A percentile compares a stretch with the other conserved stretches of the same genome.
Conservation (phyloP, 37 sponge, comb jelly and placozoan genomes). For the Axinella damicornis region DNA sequence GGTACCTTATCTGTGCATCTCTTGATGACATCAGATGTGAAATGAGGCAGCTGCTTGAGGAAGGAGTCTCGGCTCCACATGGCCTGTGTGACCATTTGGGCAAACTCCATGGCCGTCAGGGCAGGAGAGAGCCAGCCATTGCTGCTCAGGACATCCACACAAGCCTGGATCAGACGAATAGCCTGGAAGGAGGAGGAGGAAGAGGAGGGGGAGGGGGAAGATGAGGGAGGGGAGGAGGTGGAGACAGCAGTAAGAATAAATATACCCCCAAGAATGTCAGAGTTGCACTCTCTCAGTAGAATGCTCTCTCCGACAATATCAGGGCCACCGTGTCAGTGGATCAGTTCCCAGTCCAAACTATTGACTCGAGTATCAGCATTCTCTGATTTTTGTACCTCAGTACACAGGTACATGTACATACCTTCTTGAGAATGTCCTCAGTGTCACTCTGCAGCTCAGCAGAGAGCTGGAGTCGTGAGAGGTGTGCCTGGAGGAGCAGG, state of each 20-base stretch:
- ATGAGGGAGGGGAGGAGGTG: too few species aligned
- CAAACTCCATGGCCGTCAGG: slow-evolving; percentile 96
- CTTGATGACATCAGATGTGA: slow-evolving; percentile 92
- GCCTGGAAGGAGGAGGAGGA: slow-evolving; percentile 52
- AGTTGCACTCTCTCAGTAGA: too few species aligned
- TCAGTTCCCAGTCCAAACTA: too few species aligned
- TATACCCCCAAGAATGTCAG: too few species aligned
- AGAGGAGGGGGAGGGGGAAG: not conserved
- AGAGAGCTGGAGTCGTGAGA: slow-evolving; percentile 92
- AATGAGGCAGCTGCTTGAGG: slow-evolving; percentile 99
- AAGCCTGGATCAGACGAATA: slow-evolving; percentile 91
- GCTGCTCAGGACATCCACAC: slow-evolving; percentile 99
- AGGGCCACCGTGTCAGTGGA: too few species aligned
- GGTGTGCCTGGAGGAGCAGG: slow-evolving; percentile 96
- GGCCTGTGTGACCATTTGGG: slow-evolving; percentile 99
- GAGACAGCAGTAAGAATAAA: too few species aligned
- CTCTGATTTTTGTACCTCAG: too few species aligned
- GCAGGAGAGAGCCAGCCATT: slow-evolving; percentile 98
- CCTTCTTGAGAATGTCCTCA: slow-evolving; percentile 93
- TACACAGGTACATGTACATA: not conserved
- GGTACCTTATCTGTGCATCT: slow-evolving; percentile 81
- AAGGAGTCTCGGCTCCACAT: slow-evolving; percentile 98
- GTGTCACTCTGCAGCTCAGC: slow-evolving; percentile 98
- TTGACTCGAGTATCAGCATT: too few species aligned
- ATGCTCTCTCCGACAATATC: too few species aligned